Base-by-base conservation (phyloP, 1,140 invertebrate genomes). In the Metaphire vulgaris region DNA sequence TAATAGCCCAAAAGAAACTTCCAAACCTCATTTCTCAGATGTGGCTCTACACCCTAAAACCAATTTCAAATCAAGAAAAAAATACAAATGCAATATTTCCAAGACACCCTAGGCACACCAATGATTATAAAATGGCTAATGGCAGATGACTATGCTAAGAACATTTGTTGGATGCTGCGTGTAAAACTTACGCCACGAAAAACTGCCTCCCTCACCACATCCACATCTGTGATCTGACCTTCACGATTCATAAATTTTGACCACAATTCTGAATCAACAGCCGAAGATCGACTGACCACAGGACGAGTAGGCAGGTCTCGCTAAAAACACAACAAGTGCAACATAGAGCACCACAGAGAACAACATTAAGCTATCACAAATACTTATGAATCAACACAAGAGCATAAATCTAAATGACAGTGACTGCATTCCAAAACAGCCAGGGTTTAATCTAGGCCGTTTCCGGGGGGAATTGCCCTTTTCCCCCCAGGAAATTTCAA, bases 1-100 rank as follows among this genome's bases (percentile, higher is more conserved):
- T 92, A 93, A 83, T 94, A 96, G 79, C 92, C 92, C 2, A 99
- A 88, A 12, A 99, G 88, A 86, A 92, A 98, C 83, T 97, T 98
- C 97, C 97, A 99, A 0, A 97, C 92, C 83, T 94, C 92, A 34
- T 89, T 88, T 29, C 96, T 87, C 76, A 98, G 88, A 28, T 89
- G 88, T 79, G 90, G 89, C 64, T 87, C 85, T 41, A 92, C 87
- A 69, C 92, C 91, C 91, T 92, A 79, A 26, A 82, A 82, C 67
- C 80, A 74, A 80, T 34, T 14, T 31, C 0, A 21, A 0, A 32
- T n/a, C 32, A 32, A 30, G 1, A 71, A 15, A 15, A 65, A 65
- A 65, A 65, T 65, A n/a, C n/a, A n/a, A n/a, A n/a, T n/a, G n/a
- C n/a, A 26, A 2, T 2, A 15, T 32, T 6, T 6, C 2, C 29